A percentile compares a stretch with the other conserved stretches of the same genome.
Conservation (phyloP, 2,113 vertebrate genomes). For the Collichthys lucidus region DNA sequence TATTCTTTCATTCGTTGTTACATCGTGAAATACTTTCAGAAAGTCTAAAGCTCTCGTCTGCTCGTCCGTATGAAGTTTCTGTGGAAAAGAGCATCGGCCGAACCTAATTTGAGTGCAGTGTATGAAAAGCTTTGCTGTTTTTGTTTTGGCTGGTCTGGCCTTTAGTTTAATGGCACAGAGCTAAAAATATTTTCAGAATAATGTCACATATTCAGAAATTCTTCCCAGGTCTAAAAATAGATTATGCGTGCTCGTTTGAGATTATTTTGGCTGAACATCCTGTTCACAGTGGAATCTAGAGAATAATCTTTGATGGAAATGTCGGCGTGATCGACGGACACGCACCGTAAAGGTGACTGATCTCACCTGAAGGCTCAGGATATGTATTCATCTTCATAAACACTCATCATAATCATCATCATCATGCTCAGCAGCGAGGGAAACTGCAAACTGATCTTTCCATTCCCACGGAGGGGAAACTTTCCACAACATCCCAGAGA, state of each 20-base stretch:
- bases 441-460: slow-evolving; percentile 49
- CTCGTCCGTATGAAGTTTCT: background rate
- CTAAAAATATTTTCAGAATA: background rate
- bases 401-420: background rate
- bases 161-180: background rate
- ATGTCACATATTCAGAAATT: background rate
- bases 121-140: background rate
- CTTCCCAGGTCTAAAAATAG: background rate
- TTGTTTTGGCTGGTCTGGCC: background rate
- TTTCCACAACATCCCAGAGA: slow-evolving; percentile 64
- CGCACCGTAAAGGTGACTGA: background rate
- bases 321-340: background rate
- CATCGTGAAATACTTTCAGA: background rate
- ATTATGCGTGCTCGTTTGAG: background rate
- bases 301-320: background rate
- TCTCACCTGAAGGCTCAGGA: too few relatives aligned
- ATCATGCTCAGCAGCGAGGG: background rate
- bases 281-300: background rate
- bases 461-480: slow-evolving; percentile 64
- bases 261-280: background rate
- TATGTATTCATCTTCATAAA: background rate
- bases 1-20: background rate
- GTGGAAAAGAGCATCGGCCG: background rate
- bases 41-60: background rate
- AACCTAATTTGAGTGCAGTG: background rate